Conservation (phyloP, 2,113 vertebrate species). For the Anolis carolinensis region DNA sequence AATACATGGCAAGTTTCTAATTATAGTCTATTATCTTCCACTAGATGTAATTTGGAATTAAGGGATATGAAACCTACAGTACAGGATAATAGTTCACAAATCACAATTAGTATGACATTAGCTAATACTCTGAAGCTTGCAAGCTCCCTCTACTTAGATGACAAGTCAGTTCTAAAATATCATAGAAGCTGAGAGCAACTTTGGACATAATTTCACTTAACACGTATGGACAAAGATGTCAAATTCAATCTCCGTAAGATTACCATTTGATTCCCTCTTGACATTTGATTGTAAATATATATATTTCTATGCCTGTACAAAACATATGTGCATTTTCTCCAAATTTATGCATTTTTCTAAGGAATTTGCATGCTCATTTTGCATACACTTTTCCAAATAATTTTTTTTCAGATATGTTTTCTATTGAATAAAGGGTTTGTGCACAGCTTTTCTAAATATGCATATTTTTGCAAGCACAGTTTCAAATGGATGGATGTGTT, state of each 20-base stretch:
- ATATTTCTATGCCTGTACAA: too few species aligned
- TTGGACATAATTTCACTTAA: not conserved
- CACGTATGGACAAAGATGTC: not conserved
- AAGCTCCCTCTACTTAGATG: not conserved
- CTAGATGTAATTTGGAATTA: constrained; percentile 25
- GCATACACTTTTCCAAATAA: too few species aligned
- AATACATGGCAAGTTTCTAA: not conserved
- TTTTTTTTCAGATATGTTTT: too few species aligned
- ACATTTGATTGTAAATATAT: too few species aligned
- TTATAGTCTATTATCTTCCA: constrained; percentile 11
- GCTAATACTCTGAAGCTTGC: not conserved
- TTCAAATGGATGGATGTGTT: too few species aligned
- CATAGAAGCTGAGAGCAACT: not conserved
- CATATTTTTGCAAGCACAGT: too few species aligned
- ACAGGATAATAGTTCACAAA: constrained; percentile 8
- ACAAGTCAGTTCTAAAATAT: constrained; percentile 13
- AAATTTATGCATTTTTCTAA: too few species aligned
- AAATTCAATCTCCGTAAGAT: not conserved
- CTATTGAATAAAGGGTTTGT: too few species aligned
- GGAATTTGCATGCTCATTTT: too few species aligned
- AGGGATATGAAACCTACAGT: not conserved
- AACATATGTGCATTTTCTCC: too few species aligned
- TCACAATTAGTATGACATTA: constrained; percentile 1
- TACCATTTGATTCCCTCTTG: too few species aligned
- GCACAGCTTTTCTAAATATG: too few species aligned